phyloP scores from a whole-genome alignment of 2,797 vertebrate genomes.

The Glossophaga mutica region DNA sequence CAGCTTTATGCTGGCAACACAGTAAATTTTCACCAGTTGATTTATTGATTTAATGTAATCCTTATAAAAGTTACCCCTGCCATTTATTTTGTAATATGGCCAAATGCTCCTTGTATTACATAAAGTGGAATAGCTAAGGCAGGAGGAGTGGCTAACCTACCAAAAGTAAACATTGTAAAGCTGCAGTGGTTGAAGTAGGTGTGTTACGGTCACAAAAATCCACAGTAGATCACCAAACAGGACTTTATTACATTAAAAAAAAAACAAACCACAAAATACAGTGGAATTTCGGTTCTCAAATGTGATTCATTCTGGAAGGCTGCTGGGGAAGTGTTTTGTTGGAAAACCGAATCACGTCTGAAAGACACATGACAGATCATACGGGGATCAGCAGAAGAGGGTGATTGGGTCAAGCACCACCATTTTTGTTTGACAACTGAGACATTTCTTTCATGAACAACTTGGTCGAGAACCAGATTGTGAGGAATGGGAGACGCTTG shows the following conservation, averaged over 20 bases:
- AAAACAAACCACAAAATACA: background rate
- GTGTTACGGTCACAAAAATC: background rate
- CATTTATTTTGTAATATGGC: slow-evolving; percentile 10
- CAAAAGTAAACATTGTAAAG: background rate
- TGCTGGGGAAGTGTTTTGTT: background rate
- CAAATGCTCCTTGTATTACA: background rate
- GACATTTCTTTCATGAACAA: background rate
- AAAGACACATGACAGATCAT: background rate
- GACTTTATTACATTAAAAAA: background rate
- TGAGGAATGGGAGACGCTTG: background rate
- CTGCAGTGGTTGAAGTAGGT: background rate
- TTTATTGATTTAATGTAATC: slow-evolving; percentile 33
- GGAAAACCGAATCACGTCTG: background rate
- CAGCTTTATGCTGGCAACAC: slow-evolving; percentile 19
- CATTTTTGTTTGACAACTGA: background rate
- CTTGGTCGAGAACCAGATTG: background rate
- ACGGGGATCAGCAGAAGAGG: background rate
- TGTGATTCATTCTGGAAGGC: background rate
- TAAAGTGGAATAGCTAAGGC: background rate
- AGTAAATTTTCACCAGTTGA: slow-evolving; percentile 29
- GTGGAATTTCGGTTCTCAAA: background rate
- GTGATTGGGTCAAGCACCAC: background rate
- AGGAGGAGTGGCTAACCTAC: background rate
- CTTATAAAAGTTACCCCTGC: background rate
- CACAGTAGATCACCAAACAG: background rate